Evolutionary conservation across 1,140 invertebrate genomes (phyloP).

Genomic region (Bombus fervidus): DNA sequence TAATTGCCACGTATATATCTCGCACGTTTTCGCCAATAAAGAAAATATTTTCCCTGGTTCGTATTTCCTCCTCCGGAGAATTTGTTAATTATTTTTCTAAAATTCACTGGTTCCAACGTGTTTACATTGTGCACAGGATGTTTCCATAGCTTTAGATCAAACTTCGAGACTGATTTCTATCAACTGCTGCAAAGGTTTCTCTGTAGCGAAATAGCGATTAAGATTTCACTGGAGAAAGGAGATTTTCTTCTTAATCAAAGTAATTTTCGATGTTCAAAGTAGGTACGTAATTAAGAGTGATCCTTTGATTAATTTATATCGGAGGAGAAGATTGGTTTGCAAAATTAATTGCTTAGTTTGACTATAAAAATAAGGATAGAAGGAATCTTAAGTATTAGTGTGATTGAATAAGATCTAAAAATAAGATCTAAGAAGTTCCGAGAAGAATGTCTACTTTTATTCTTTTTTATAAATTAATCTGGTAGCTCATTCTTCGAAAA

Average conservation of each 20-base stretch:
- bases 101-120: not conserved
- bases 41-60: not conserved
- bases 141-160: not conserved
- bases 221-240: not conserved
- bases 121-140: not conserved
- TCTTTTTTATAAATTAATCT: not conserved
- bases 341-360: not conserved
- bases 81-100: slow-evolving; percentile 3
- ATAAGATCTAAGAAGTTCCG: not conserved
- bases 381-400: not conserved
- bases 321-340: not conserved
- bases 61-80: too few relatives aligned
- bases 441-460: not conserved
- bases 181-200: not conserved
- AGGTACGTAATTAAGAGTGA: not conserved
- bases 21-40: not conserved
- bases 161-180: not conserved
- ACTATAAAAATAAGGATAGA: not conserved
- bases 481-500: not conserved
- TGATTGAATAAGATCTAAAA: not conserved
- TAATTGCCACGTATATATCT: not conserved
- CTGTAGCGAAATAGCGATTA: not conserved
- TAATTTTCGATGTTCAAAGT: not conserved
- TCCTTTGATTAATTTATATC: not conserved
- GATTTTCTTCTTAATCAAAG: not conserved